These are phyloP conservation scores for Epizoanthus rinbou DNA, from an alignment of 92 coral and sea anemone genomes.

Conservation along the genomic window DNA sequence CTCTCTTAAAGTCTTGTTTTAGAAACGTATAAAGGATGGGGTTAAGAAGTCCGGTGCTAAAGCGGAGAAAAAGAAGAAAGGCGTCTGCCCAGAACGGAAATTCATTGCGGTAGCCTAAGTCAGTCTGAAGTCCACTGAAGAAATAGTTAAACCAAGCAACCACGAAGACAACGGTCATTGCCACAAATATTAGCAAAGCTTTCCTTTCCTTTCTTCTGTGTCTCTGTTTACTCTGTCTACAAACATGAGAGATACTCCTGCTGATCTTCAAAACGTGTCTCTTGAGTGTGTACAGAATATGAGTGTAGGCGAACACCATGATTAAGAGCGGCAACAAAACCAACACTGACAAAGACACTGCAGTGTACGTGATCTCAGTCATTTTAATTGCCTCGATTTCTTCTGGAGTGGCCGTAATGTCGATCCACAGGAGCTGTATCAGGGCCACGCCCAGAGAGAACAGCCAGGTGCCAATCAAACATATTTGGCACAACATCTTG, in stretches of 20 bases:
- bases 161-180: constrained; percentile 70
- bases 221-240: constrained; percentile 41
- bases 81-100: constrained; percentile 66
- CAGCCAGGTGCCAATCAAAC: constrained; percentile 51
- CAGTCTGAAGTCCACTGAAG: constrained; percentile 55
- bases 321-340: constrained; percentile 61
- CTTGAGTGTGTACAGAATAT: constrained; percentile 62
- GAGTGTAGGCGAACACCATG: constrained; percentile 69
- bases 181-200: constrained; percentile 65
- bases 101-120: constrained; percentile 29
- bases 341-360: constrained; percentile 53
- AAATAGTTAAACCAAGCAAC: constrained; percentile 81
- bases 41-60: constrained; percentile 71
- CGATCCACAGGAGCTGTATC: constrained; percentile 63
- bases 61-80: constrained; percentile 49
- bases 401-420: not conserved
- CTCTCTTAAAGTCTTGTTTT: constrained; percentile 76
- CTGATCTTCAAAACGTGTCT: constrained; percentile 63
- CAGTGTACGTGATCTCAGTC: constrained; percentile 48
- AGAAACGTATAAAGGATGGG: constrained; percentile 76
- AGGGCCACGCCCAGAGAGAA: constrained; percentile 60
- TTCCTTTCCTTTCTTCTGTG: constrained; percentile 67
- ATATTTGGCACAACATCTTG: constrained; percentile 9
- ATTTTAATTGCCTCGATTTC: constrained; percentile 18
- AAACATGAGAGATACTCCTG: constrained; percentile 57